Conservation (phyloP, 2,888 invertebrate genomes). For the Idaea aversata region DNA sequence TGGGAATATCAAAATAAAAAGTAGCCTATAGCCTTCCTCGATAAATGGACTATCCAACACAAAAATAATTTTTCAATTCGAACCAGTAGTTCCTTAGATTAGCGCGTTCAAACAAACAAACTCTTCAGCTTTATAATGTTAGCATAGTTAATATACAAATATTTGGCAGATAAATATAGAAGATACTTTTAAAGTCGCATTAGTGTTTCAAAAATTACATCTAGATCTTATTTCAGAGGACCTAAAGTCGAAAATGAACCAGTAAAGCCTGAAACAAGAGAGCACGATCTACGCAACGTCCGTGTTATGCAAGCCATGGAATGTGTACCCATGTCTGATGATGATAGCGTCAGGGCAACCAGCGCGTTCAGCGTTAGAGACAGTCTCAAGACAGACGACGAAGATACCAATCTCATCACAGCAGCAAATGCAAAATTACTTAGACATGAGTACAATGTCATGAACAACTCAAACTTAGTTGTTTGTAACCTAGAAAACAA, state of each 20-base stretch:
- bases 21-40: no score
- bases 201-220: constrained; percentile 8
- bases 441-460: constrained; percentile 70
- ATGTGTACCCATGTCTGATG: constrained; percentile 73
- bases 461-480: constrained; percentile 74
- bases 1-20: no score
- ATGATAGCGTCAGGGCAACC: constrained; percentile 73
- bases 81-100: no score
- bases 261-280: constrained; percentile 52
- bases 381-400: constrained; percentile 75
- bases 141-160: no score
- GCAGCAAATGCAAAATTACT: constrained; percentile 70
- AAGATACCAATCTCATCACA: constrained; percentile 71
- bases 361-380: constrained; percentile 75
- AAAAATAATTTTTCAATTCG: no score
- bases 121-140: no score
- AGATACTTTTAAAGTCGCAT: not conserved
- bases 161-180: not conserved
- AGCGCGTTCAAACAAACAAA: no score
- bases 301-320: constrained; percentile 67
- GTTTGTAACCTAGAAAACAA: constrained; percentile 75
- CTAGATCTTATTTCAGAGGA: constrained; percentile 32
- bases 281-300: constrained; percentile 64
- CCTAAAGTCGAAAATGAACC: constrained; percentile 49
- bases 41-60: no score